These are phyloP conservation scores for Mus minutoides DNA, from an alignment of 2,797 vertebrate species.

Conservation along the genomic window DNA sequence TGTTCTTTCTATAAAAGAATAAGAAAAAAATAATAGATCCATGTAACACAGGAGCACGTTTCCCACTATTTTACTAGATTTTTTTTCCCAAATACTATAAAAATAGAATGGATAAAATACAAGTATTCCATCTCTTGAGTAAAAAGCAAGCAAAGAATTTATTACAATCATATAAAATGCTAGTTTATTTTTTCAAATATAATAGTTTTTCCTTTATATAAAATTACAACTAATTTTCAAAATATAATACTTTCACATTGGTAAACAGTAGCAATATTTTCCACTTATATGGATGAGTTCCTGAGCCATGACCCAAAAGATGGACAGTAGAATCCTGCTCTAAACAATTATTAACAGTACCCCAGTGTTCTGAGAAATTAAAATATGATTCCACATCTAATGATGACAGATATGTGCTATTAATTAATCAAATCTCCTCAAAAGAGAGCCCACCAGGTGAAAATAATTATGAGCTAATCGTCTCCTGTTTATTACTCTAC, in stretches of 20 bases:
- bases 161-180: slow-evolving; percentile 27
- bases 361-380: slow-evolving; percentile 74
- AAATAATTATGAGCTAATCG: slow-evolving; percentile 88
- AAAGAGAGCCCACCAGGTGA: slow-evolving; percentile 88
- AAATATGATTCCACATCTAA: slow-evolving; percentile 73
- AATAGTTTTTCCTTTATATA: slow-evolving; percentile 61
- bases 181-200: slow-evolving; percentile 50
- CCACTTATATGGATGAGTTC: slow-evolving; percentile 85
- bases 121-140: neutral
- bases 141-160: neutral
- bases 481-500: slow-evolving; percentile 86
- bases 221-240: slow-evolving; percentile 76
- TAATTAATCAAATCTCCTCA: slow-evolving; percentile 88
- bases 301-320: slow-evolving; percentile 85
- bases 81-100: neutral
- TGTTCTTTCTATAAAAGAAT: neutral
- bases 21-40: neutral
- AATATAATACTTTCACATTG: slow-evolving; percentile 81
- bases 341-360: slow-evolving; percentile 83
- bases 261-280: slow-evolving; percentile 83
- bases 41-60: neutral
- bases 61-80: neutral
- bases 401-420: slow-evolving; percentile 83
- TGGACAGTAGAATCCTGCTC: slow-evolving; percentile 77
- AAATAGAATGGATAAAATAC: neutral